These are phyloP conservation scores for Cydia amplana DNA, from an alignment of 1,140 invertebrate genomes.

Conservation along the genomic window DNA sequence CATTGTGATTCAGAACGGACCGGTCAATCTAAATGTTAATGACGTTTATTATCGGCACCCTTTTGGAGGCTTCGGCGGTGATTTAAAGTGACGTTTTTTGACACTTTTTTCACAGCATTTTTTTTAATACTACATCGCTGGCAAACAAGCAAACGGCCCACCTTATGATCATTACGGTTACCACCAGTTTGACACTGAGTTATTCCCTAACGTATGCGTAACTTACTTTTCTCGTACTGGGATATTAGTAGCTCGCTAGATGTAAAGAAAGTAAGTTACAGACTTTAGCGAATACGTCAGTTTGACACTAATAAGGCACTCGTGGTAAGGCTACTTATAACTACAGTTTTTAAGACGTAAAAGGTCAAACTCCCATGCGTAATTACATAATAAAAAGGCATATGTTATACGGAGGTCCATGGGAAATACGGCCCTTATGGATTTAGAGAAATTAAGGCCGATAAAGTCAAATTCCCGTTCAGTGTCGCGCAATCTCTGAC, in stretches of 20 bases:
- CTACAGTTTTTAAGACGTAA: not conserved
- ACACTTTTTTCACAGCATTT: too few species aligned
- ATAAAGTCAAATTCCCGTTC: not conserved
- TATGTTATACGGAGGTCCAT: not conserved
- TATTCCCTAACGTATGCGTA: too few species aligned
- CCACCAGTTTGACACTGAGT: too few species aligned
- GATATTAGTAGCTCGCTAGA: too few species aligned
- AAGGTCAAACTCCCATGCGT: not conserved
- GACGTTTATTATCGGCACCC: not conserved
- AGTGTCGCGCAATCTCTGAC: not conserved
- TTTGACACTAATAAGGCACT: too few species aligned
- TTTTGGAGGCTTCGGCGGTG: not conserved
- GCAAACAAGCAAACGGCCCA: too few species aligned
- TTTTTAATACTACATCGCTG: too few species aligned
- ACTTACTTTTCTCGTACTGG: too few species aligned
- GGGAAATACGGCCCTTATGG: not conserved
- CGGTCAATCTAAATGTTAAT: slow-evolving; percentile 17
- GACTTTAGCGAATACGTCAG: too few species aligned
- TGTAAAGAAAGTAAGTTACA: too few species aligned
- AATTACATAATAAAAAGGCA: not conserved
- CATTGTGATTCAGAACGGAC: not conserved
- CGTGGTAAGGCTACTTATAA: too few species aligned
- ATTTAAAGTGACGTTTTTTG: not conserved
- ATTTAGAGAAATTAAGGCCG: not conserved
- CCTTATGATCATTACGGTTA: too few species aligned